A percentile compares a stretch with the other conserved stretches of the same genome.
phyloP scores from a whole-genome alignment of 2,797 vertebrate species.

The Ptychadena robeensis region DNA sequence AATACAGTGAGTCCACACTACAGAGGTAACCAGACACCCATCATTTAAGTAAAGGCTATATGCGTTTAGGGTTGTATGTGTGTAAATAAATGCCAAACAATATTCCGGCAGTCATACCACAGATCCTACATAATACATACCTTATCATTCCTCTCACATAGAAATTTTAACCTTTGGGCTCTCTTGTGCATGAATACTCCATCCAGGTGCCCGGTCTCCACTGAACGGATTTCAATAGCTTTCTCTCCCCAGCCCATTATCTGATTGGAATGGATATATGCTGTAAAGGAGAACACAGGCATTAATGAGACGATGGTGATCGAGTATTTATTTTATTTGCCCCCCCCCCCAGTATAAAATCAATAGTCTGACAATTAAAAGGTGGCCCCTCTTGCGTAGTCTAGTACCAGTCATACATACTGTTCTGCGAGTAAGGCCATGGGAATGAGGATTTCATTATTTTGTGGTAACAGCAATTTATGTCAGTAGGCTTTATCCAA shows the following conservation, averaged over 20 bases:
- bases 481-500: no score
- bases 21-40: background rate
- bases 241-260: slow-evolving; percentile 99
- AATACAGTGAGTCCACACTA: background rate
- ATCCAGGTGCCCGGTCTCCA: slow-evolving; percentile 99
- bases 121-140: slow-evolving; percentile 68
- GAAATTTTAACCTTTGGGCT: slow-evolving; percentile 98
- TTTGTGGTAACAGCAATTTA: no score
- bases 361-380: no score
- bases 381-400: no score
- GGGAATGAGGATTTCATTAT: no score
- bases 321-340: no score
- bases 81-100: background rate
- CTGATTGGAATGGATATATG: slow-evolving; percentile 99
- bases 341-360: no score
- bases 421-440: background rate
- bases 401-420: no score
- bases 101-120: background rate
- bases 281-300: slow-evolving; percentile 73
- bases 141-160: slow-evolving; percentile 98
- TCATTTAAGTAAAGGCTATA: background rate
- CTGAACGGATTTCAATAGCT: slow-evolving; percentile 99
- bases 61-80: background rate
- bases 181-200: slow-evolving; percentile 99
- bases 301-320: no score